Evolutionary conservation across 2,888 invertebrate species (phyloP), one percentile per base, ranked within the genome.

Genomic region (Microchrysa polita): DNA sequence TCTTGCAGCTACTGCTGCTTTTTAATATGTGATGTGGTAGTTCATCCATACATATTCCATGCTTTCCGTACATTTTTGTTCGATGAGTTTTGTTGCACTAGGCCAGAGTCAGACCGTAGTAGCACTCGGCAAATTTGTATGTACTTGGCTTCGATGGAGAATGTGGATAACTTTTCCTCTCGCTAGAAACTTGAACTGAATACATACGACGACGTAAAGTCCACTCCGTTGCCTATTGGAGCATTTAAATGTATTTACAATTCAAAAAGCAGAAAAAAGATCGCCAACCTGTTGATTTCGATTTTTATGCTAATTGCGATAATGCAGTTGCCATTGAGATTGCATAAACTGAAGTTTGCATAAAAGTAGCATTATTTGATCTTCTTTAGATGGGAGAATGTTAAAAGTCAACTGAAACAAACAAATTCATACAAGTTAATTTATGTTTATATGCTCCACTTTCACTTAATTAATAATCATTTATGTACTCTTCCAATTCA

Each of bases 111-210:
- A 48, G 48, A 48, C 48, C 48, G n/a, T n/a, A 48, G 12, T n/a
- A 12, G 48, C 16, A 48, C 48, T 48, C 5, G 48, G 18, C n/a
- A 55, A 20, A 55, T n/a, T n/a, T n/a, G n/a, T n/a, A n/a, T n/a
- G n/a, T n/a, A n/a, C n/a, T n/a, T n/a, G n/a, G n/a, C n/a, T n/a
- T n/a, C n/a, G n/a, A n/a, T n/a, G n/a, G n/a, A n/a, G n/a, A 55
- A 55, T 55, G n/a, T n/a, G n/a, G n/a, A n/a, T 55, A 55, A 55
- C 55, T 55, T 55, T 55, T 55, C 55, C 55, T 55, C 55, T 55
- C 55, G 18, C 55, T 55, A 10, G 55, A 48, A 48, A 48, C 48
- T 48, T 48, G 48, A n/a, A 34, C 48, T n/a, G 48, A 48, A n/a
- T n/a, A n/a, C n/a, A n/a, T n/a, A n/a, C n/a, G n/a, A n/a, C n/a